phyloP scores from a whole-genome alignment of 2,797 vertebrate genomes.

The Platalea minor region DNA sequence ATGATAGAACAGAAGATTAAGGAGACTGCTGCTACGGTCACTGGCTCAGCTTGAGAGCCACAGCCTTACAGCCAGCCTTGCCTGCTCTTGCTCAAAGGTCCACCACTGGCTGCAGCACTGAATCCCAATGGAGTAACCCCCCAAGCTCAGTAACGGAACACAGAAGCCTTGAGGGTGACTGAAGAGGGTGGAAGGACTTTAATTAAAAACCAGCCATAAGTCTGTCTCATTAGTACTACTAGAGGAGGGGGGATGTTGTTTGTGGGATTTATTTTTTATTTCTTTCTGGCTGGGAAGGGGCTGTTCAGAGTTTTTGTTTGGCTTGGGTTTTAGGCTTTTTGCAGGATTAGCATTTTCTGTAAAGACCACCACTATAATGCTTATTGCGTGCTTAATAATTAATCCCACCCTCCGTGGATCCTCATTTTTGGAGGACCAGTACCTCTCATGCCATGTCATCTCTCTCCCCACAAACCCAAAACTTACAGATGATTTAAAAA shows the following conservation, averaged over 20 bases:
- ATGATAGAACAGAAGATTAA: neutral
- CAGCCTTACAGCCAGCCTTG: neutral
- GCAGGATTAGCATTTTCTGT: neutral
- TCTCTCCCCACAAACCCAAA: neutral
- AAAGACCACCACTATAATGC: neutral
- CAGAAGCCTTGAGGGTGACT: neutral
- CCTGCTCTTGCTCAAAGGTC: neutral
- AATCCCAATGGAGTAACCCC: neutral
- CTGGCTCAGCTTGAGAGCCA: neutral
- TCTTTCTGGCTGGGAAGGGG: neutral
- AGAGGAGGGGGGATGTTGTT: neutral
- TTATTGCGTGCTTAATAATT: conserved; percentile 36
- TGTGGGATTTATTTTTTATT: neutral
- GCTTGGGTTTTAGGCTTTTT: neutral
- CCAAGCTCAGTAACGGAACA: neutral
- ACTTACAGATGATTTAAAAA: neutral
- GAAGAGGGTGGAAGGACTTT: neutral
- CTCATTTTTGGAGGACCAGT: neutral
- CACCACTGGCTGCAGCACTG: neutral
- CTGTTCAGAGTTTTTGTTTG: neutral
- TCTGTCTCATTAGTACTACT: neutral
- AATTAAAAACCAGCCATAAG: neutral
- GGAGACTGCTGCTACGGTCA: neutral
- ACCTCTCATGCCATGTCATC: neutral
- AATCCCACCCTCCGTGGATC: neutral